Evolutionary conservation across 2,113 vertebrate species (phyloP).

Genomic region (Lophochroa leadbeateri): DNA sequence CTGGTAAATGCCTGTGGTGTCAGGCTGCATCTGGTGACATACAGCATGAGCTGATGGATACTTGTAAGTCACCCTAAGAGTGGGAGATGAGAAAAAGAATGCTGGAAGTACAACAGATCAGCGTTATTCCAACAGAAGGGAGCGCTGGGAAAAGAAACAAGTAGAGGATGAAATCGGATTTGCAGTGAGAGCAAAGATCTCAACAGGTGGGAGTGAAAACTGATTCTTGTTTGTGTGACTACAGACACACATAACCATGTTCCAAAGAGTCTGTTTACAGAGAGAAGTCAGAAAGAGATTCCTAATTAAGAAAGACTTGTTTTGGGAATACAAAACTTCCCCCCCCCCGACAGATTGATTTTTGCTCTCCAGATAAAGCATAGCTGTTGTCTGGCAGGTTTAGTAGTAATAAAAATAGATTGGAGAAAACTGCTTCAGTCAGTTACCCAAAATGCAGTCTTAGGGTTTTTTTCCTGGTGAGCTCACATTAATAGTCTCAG

Average conservation of each 20-base stretch:
- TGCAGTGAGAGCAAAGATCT: neutral
- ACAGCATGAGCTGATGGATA: neutral
- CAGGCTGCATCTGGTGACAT: neutral
- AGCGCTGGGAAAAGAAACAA: neutral
- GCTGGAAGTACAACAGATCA: neutral
- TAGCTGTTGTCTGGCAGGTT: neutral
- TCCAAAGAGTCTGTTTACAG: neutral
- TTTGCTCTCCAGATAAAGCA: neutral
- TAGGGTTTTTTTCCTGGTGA: neutral
- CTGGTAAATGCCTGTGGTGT: neutral
- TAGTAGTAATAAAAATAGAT: neutral
- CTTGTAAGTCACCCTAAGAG: neutral
- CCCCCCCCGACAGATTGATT: neutral
- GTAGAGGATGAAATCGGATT: neutral
- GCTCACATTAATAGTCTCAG: neutral
- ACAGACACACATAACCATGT: neutral
- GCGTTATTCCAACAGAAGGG: neutral
- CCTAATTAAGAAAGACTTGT: neutral
- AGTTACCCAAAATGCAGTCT: neutral
- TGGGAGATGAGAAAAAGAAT: neutral
- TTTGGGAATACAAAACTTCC: neutral
- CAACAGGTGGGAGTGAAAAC: neutral
- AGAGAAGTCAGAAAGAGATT: neutral
- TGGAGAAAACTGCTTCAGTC: neutral
- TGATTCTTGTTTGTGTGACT: neutral